Base-by-base conservation (phyloP, 2,888 invertebrate species). In the Eupithecia abbreviata region DNA sequence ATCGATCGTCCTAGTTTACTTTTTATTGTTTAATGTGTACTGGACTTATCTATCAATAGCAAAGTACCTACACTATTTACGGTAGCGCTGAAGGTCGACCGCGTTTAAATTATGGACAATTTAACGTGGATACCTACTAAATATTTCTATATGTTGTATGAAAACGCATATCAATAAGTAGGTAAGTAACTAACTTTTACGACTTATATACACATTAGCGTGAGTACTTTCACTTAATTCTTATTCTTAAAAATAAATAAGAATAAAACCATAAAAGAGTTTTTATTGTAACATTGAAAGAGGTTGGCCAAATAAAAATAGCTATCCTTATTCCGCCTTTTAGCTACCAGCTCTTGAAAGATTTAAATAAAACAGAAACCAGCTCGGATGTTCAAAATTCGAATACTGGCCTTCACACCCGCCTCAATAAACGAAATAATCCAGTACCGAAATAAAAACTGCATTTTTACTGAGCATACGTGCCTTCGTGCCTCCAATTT, bases 391-490 rank as follows among this genome's bases (percentile, higher is more conserved):
- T 18, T 69, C 47, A 13, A 47, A 69, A 30, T 68, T 69, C 69
- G 47, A 69, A 68, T 7, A 45, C 69, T 77, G 79, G 75, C 80
- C 79, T 81, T 82, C 77, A 55, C 75, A 75, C 77, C 74, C 75
- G 76, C 82, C 76, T 76, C 78, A 77, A 77, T 82, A 80, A 82
- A 85, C 82, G 76, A 77, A 84, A 82, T 84, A 82, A 85, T 83
- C 78, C 81, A 73, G 71, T 74, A 42, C 75, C 72, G 76, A 78
- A 79, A 80, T 82, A 79, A 83, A 30, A 83, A 82, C 80, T 76
- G 84, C 85, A 86, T 84, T 85, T 85, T 86, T 83, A 83, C 81
- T 83, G 79, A 77, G 80, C 62, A 76, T 80, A 79, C 75, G 76
- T 68, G 67, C 67, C 41, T 79, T 79, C 78, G 73, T 58, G 75